Base-by-base conservation (phyloP, 2,888 invertebrate genomes). In the Coenonympha arcania region DNA sequence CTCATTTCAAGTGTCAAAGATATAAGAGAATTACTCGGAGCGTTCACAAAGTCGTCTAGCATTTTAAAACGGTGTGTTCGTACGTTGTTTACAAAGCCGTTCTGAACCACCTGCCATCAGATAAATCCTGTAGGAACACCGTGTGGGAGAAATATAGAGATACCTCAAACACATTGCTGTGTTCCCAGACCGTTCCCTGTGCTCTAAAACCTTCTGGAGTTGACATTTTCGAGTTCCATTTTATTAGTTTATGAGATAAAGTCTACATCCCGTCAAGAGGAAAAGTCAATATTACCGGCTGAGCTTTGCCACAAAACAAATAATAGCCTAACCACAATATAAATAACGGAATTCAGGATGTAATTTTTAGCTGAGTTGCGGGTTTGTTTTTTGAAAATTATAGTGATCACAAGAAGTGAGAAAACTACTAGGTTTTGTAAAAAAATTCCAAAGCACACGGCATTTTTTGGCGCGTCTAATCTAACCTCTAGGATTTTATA, bases 51-150 rank as follows among this genome's bases (percentile, higher is more conserved):
- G 34, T 43, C 37, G 31, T 46, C 15, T 34, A 19, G 4, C 33
- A 16, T 47, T n/a, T 30, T 26, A n/a, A n/a, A n/a, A n/a, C n/a
- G n/a, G n/a, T n/a, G n/a, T n/a, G n/a, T n/a, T n/a, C n/a, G 15
- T 31, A 18, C 18, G 43, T 24, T 43, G 24, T 44, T 34, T 50
- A 59, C 58, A 64, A 58, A 50, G 46, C 40, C 28, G 37, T 54
- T 46, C 48, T 45, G 44, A 43, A 40, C 37, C 40, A 55, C 51
- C 48, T 54, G 43, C 31, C 20, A 39, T 39, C 43, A 50, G 50
- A 50, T 52, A 55, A 57, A 58, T 59, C 46, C 48, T 59, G 55
- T 45, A 41, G n/a, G n/a, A n/a, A n/a, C n/a, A n/a, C n/a, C 48
- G 46, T 55, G 45, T 24, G 33, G 37, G 42, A 37, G 52, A 49